Percentiles rank a stretch among this genome's conserved stretches.
Evolutionary conservation across 2,797 vertebrate genomes (phyloP).

Genomic region (Sebastolobus alascanus): DNA sequence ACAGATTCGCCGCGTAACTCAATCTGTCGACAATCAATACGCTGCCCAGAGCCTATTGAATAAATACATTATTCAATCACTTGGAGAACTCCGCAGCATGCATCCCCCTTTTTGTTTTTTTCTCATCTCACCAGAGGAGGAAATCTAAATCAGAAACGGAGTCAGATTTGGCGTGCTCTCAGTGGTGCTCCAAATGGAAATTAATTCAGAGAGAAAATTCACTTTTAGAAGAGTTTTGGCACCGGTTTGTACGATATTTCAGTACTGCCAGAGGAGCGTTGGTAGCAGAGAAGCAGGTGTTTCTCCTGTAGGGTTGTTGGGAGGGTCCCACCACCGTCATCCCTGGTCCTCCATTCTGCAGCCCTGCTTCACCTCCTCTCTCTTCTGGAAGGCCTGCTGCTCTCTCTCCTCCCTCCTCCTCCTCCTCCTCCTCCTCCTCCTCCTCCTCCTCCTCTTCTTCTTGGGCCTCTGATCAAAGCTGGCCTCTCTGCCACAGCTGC

Average conservation of each 20-base stretch:
- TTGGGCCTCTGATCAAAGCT: constrained; percentile 85
- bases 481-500: constrained; percentile 83
- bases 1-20: constrained; percentile 76
- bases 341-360: constrained; percentile 65
- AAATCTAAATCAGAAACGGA: constrained; percentile 49
- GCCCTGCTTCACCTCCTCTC: constrained; percentile 58
- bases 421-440: constrained; percentile 1
- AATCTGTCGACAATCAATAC: constrained; percentile 82
- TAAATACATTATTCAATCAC: constrained; percentile 84
- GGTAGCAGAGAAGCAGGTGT: constrained; percentile 78
- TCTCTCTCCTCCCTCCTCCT: constrained; percentile 15
- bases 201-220: constrained; percentile 14
- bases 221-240: constrained; percentile 21
- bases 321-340: constrained; percentile 52
- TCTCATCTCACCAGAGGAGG: constrained; percentile 43
- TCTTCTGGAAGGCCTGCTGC: constrained; percentile 53
- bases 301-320: constrained; percentile 62
- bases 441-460: constrained; percentile 37
- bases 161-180: constrained; percentile 27
- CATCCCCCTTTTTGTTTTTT: constrained; percentile 6
- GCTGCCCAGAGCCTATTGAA: constrained; percentile 75
- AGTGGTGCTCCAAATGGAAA: constrained; percentile 21
- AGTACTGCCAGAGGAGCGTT: neutral
- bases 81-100: constrained; percentile 50
- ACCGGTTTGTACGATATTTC: constrained; percentile 1